These are phyloP conservation scores for Lithophane semibrunnea DNA, from an alignment of 2,888 invertebrate genomes.

Conservation along the genomic window DNA sequence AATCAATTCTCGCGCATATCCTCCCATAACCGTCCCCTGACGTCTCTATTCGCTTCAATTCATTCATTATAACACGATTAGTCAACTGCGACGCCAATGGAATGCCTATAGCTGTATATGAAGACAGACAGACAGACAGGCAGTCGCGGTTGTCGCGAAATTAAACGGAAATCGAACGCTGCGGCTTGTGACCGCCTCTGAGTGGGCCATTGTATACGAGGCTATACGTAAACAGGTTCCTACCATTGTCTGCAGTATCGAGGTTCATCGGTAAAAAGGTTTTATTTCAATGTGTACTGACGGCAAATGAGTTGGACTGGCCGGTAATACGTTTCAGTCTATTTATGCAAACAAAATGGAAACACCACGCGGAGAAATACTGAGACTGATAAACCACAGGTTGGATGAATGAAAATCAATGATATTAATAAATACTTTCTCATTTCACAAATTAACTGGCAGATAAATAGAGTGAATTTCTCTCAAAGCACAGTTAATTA, in stretches of 20 bases:
- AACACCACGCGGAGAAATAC: not conserved
- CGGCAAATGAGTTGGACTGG: conserved; percentile 20
- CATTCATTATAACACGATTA: conserved; percentile 74
- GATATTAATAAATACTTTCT: not conserved
- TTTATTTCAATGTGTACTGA: conserved; percentile 40
- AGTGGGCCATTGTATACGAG: conserved; percentile 54
- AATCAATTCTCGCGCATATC: conserved; percentile 17
- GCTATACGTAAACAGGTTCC: conserved; percentile 44
- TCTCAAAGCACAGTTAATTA: not conserved
- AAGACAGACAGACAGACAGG: conserved; percentile 60
- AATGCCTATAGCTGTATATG: conserved; percentile 41
- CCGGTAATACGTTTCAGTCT: conserved; percentile 21
- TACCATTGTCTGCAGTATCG: conserved; percentile 46
- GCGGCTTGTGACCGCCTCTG: conserved; percentile 78
- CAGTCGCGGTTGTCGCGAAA: conserved; percentile 77
- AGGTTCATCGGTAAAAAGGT: conserved; percentile 23
- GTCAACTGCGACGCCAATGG: conserved; percentile 59
- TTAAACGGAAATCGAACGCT: conserved; percentile 88
- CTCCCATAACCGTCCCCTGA: conserved; percentile 27
- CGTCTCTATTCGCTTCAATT: conserved; percentile 62
- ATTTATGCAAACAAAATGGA: conserved; percentile 3
- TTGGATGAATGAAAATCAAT: not conserved
- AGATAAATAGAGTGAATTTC: not conserved
- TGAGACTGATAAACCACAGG: not conserved
- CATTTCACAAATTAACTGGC: not conserved